A percentile compares a stretch with the other conserved stretches of the same genome.
Evolutionary conservation across 2,797 vertebrate genomes (phyloP).

Genomic region (Cryptoprocta ferox): DNA sequence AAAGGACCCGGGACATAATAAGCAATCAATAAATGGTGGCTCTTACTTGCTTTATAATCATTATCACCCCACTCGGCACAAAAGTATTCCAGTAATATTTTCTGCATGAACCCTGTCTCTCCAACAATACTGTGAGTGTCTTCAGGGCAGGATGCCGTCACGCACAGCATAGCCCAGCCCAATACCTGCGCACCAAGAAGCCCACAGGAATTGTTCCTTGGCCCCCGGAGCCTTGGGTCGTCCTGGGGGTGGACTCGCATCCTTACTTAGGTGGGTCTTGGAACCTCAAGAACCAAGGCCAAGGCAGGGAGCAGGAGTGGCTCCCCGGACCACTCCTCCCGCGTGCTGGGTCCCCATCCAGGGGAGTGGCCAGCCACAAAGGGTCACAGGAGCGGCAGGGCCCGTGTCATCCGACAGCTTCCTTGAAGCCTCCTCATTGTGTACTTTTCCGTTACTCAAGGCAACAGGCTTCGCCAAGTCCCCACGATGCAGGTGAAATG

Average conservation of each 20-base stretch:
- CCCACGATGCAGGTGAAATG: background rate
- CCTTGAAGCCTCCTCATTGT: background rate
- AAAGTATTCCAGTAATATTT: background rate
- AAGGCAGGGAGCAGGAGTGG: background rate
- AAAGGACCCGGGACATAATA: background rate
- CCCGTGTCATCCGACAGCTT: background rate
- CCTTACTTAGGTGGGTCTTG: background rate
- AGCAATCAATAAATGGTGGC: background rate
- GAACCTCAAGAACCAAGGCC: background rate
- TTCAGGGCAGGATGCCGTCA: background rate
- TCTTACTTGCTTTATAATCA: background rate
- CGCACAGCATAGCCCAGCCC: accelerated
- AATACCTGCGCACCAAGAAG: background rate
- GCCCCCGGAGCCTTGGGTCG: background rate
- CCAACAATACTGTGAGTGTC: background rate
- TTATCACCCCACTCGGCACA: background rate
- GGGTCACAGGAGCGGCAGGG: background rate
- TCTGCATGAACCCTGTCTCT: background rate
- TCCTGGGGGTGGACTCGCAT: background rate
- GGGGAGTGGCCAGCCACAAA: background rate
- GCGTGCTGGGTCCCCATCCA: accelerated
- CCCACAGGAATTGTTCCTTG: too few species aligned
- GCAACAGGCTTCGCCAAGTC: slow-evolving; percentile 36
- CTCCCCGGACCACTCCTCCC: background rate
- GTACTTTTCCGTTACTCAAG: background rate